phyloP scores from a whole-genome alignment of 2,888 invertebrate genomes.

The Branchellion lobata region DNA sequence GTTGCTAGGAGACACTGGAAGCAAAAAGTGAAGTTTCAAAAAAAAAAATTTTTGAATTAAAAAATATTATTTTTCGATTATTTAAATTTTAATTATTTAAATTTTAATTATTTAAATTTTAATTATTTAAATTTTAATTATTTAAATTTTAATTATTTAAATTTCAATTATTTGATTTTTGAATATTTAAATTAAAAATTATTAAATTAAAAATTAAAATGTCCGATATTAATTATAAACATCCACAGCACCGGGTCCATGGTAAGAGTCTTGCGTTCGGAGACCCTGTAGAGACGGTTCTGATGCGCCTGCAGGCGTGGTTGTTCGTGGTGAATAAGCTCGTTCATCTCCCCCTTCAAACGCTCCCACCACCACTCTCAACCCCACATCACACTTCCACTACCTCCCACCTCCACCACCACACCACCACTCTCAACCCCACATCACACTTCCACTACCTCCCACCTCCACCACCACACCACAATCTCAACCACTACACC shows the following conservation, averaged over 20 bases:
- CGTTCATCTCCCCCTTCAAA: too few species aligned
- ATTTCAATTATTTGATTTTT: neutral
- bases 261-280: constrained; percentile 82
- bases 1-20: constrained; percentile 54
- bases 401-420: neutral
- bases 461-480: neutral
- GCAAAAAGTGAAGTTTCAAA: constrained; percentile 18
- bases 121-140: neutral
- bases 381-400: neutral
- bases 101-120: neutral
- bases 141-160: neutral
- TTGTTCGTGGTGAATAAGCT: too few species aligned
- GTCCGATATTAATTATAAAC: too few species aligned
- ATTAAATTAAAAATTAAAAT: too few species aligned
- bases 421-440: neutral
- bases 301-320: constrained; percentile 71
- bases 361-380: neutral
- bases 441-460: neutral
- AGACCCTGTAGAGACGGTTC: constrained; percentile 81
- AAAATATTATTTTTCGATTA: neutral
- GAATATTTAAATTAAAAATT: neutral
- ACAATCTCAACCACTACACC: too few species aligned
- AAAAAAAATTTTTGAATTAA: too few species aligned
- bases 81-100: neutral
- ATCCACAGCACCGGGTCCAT: constrained; percentile 85